Evolutionary conservation across 2,797 vertebrate genomes (phyloP).

Genomic region (Artibeus jamaicensis): DNA sequence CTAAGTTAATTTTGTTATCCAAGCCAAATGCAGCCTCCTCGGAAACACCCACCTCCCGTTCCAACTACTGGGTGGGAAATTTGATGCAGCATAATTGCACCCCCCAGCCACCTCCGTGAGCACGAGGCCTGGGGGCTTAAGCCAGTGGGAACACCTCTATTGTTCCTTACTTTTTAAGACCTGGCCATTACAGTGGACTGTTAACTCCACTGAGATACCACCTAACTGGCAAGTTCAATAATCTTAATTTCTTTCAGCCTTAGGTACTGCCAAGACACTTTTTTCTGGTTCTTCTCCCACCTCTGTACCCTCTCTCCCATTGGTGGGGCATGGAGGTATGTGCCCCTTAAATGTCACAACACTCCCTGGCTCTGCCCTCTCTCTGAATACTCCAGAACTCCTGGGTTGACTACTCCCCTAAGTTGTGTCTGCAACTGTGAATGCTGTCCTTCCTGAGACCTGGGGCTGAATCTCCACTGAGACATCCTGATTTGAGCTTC

Average conservation of each 20-base stretch:
- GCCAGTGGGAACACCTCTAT: neutral
- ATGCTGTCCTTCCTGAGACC: neutral
- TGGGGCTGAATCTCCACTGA: neutral
- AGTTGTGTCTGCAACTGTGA: neutral
- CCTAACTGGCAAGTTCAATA: neutral
- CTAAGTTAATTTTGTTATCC: neutral
- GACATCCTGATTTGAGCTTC: neutral
- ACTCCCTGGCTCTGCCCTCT: neutral
- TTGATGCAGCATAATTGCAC: neutral
- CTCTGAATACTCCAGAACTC: neutral
- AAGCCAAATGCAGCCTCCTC: neutral
- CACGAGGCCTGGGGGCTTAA: neutral
- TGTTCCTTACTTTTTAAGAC: neutral
- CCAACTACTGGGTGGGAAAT: neutral
- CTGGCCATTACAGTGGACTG: neutral
- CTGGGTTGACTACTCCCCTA: neutral
- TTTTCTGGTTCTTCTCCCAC: neutral
- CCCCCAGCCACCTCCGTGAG: neutral
- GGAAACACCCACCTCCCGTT: neutral
- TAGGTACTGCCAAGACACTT: neutral
- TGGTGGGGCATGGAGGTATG: neutral
- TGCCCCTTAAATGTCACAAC: neutral
- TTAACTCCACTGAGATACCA: neutral
- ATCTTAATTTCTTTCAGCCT: neutral
- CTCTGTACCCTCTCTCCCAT: neutral